phyloP scores from a whole-genome alignment of 30 jellyfish, hydroid and myxozoan species.

The Hydractinia echinata region DNA sequence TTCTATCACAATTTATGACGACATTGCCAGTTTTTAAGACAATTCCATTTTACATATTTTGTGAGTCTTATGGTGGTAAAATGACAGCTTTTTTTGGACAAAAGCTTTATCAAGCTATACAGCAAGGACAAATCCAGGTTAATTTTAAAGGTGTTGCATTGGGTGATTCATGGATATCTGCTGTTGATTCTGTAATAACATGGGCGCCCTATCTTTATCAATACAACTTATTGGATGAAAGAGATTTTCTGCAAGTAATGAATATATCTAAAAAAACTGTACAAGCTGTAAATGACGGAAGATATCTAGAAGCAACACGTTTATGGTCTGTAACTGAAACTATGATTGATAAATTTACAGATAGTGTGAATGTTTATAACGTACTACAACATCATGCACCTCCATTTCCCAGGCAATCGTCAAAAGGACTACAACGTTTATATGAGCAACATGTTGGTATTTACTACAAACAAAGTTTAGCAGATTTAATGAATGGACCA shows the following conservation, averaged over 20 bases:
- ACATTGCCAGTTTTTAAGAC: constrained; percentile 41
- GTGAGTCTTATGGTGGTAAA: constrained; percentile 90
- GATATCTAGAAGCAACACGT: constrained; percentile 49
- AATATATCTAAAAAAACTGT: constrained; percentile 48
- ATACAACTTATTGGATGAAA: constrained; percentile 57
- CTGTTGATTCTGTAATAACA: constrained; percentile 84
- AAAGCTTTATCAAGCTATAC: constrained; percentile 49
- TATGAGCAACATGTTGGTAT: constrained; percentile 46
- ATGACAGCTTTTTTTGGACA: constrained; percentile 82
- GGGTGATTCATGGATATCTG: constrained; percentile 93
- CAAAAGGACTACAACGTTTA: neutral
- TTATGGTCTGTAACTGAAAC: constrained; percentile 71
- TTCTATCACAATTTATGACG: constrained; percentile 42
- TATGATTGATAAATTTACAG: constrained; percentile 56
- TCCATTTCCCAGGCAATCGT: constrained; percentile 35
- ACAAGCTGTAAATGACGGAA: constrained; percentile 37
- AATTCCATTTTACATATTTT: constrained; percentile 59
- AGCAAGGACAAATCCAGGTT: constrained; percentile 44
- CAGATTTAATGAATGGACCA: constrained; percentile 65
- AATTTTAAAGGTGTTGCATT: constrained; percentile 78
- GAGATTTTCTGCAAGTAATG: constrained; percentile 40
- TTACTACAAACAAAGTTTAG: constrained; percentile 37
- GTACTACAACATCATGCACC: constrained; percentile 86
- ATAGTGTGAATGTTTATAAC: constrained; percentile 78
- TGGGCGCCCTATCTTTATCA: constrained; percentile 88